These are phyloP conservation scores for Ploceus nigricollis DNA, from an alignment of 2,113 vertebrate species.

Conservation along the genomic window DNA sequence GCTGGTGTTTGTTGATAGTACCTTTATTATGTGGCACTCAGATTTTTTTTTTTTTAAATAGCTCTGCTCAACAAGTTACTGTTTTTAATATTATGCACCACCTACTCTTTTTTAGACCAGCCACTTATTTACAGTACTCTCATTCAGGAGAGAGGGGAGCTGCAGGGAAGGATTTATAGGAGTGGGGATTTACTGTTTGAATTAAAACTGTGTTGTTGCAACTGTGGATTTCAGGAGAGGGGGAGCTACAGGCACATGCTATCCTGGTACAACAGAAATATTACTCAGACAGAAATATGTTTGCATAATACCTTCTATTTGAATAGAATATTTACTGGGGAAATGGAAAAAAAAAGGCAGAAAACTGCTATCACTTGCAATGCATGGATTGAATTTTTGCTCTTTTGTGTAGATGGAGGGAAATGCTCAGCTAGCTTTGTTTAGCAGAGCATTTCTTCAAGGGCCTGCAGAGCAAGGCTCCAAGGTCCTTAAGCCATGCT, in stretches of 20 bases:
- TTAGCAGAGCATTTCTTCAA: not conserved
- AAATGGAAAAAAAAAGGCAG: not conserved
- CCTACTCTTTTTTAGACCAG: not conserved
- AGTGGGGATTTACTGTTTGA: not conserved
- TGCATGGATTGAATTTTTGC: not conserved
- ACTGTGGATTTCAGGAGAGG: not conserved
- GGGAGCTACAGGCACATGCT: conserved; percentile 3
- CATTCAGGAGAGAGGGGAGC: not conserved
- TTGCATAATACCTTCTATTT: not conserved
- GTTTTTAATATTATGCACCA: conserved; percentile 15
- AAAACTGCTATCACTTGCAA: not conserved
- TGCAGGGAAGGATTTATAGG: not conserved
- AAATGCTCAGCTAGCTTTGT: not conserved
- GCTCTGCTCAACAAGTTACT: conserved; percentile 12
- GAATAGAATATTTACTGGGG: conserved; percentile 28
- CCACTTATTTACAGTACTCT: conserved; percentile 26
- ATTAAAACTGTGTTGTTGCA: not conserved
- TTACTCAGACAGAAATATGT: conserved; percentile 11
- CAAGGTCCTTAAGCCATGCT: not conserved
- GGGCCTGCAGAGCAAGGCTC: not conserved
- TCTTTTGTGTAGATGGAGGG: not conserved
- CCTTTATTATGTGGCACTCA: conserved; percentile 33
- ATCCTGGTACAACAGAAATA: not conserved
- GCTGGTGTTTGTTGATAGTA: conserved; percentile 72
- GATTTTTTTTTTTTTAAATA: not conserved